phyloP scores from a whole-genome alignment of 2,888 invertebrate genomes.

The Salpingus planirostris region DNA sequence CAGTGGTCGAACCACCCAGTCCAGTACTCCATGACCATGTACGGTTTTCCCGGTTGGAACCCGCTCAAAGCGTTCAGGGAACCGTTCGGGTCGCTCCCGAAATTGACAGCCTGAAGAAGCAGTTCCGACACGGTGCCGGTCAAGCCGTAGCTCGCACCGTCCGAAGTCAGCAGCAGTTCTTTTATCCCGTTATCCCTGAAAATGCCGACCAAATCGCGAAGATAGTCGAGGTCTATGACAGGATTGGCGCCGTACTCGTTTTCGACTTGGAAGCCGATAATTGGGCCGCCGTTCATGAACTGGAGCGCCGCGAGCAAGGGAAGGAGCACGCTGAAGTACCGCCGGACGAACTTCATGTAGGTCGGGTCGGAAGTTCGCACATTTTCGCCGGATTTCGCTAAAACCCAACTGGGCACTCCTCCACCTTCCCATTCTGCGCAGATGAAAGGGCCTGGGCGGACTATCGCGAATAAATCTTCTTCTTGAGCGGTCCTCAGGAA shows the following conservation, averaged over 20 bases:
- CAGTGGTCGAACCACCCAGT: constrained; percentile 35
- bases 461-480: neutral
- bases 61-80: constrained; percentile 39
- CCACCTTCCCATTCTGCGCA: constrained; percentile 1
- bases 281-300: constrained; percentile 70
- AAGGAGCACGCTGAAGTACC: constrained; percentile 45
- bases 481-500: neutral
- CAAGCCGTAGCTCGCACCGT: constrained; percentile 35
- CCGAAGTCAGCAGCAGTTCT: constrained; percentile 47
- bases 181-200: constrained; percentile 35
- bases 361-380: constrained; percentile 19
- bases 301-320: constrained; percentile 44
- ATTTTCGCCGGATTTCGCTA: neutral
- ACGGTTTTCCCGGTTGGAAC: constrained; percentile 44
- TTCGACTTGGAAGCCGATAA: constrained; percentile 77
- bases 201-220: constrained; percentile 35
- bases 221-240: constrained; percentile 33
- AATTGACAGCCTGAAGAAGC: constrained; percentile 47
- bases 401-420: neutral
- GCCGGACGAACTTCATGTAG: constrained; percentile 42
- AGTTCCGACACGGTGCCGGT: constrained; percentile 39
- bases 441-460: neutral
- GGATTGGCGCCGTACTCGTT: constrained; percentile 73
- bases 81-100: constrained; percentile 41
- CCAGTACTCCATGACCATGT: constrained; percentile 53